Conservation (phyloP, 2,888 invertebrate species). For the Strigamia maritima region DNA sequence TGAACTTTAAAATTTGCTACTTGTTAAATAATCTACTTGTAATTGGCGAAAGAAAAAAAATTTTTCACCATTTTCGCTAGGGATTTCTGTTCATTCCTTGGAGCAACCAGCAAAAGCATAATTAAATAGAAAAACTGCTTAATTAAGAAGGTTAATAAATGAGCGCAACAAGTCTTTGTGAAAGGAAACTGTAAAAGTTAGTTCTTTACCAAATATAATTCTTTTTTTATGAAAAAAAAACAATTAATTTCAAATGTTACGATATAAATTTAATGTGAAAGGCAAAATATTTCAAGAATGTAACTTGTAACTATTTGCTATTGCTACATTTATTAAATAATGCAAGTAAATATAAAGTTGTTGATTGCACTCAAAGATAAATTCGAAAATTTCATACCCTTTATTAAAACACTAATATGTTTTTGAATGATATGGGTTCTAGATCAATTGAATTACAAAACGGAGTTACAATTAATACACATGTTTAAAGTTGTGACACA, state of each 20-base stretch:
- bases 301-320: too few species aligned
- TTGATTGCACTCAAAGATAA: neutral
- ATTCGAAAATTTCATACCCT: neutral
- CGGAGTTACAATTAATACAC: neutral
- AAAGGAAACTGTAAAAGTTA: neutral
- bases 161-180: neutral
- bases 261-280: neutral
- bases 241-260: neutral
- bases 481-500: neutral
- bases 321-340: neutral
- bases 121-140: neutral
- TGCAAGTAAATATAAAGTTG: neutral
- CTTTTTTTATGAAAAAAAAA: neutral
- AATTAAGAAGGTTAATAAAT: neutral
- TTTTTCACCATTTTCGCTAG: neutral
- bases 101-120: neutral
- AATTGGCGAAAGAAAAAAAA: neutral
- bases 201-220: neutral
- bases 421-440: neutral
- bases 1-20: too few species aligned
- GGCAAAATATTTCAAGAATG: slow-evolving; percentile 9
- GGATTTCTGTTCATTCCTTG: neutral
- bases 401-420: neutral
- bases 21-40: too few species aligned
- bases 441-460: neutral